Evolutionary conservation across 1,140 invertebrate species (phyloP), one percentile per base, ranked within the genome.

Genomic region (Mesaphorura yosii): DNA sequence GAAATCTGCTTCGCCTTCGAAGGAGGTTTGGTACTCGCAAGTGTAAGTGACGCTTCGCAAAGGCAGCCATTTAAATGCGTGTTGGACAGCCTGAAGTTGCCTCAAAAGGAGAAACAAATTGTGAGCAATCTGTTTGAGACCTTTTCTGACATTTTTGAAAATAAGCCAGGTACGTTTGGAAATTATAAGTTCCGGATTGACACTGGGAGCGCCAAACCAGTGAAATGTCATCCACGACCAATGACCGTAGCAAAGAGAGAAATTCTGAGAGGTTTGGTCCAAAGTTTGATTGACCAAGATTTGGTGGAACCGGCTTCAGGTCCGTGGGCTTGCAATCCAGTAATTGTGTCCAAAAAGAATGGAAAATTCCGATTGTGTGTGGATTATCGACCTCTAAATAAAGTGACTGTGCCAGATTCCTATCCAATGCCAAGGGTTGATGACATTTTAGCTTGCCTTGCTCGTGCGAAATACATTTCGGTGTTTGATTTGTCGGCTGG

Each of bases 371-470:
- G 74, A 25, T 59, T 66, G 0, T 70, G 66, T 51, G 68, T 72
- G 0, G 73, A 76, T 60, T 76, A 72, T 52, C 57, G 69, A 3
- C 37, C 46, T 15, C 52, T 76, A 0, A 77, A 76, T 57, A 38
- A 59, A 1, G 22, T 65, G 5, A 75, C 70, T 5, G 50, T 64
- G 17, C 64, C 65, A 0, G 70, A 75, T 48, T 31, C 60, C 1
- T 73, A 72, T 51, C 69, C 69, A 2, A 49, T 73, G 0, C 67
- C 66, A 1, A 15, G 47, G 19, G 46, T 54, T 5, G 51, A 54
- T 22, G 51, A 56, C 19, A 37, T 60, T 1, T 47, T 60, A 7
- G 20, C 37, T 19, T 46, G 29, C 22, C 34, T 60, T n/a, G 56
- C 45, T 2, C 59, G 59, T 2, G 39, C 55, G 2, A 55, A 54